Base-by-base conservation (phyloP, 2,888 invertebrate species). In the Athetis lepigone region DNA sequence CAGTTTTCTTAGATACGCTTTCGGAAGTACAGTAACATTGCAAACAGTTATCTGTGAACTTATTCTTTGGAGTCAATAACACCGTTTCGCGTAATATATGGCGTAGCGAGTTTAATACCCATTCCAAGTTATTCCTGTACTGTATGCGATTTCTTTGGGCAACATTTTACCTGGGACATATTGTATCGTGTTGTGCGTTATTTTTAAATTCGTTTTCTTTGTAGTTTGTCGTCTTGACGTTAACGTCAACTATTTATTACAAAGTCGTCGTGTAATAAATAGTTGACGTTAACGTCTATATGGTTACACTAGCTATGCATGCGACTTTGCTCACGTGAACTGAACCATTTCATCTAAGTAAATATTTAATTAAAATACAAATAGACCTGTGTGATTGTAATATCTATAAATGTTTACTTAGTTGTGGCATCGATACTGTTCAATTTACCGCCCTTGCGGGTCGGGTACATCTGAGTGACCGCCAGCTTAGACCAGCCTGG, bases 21-120 rank as follows among this genome's bases (percentile, higher is more conserved):
- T 75, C 63, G 71, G 69, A 82, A 81, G 77, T 84, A 78, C 82
- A 82, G 80, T 80, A 72, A 81, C 81, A 86, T 80, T 75, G 73
- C 70, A 74, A 79, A 86, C 85, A 88, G 90, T 91, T 90, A 87
- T 88, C 85, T 83, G 64, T 70, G 79, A 91, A 91, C 85, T 91
- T 90, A 84, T 87, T 82, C 87, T 81, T 84, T 78, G 82, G 84
- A 93, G 92, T 93, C 94, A 92, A 94, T 92, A 92, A 88, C 93
- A 92, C 90, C 89, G 90, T 92, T 91, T 80, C 86, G 88, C 87
- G 86, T 85, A 83, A 79, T 83, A 79, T 84, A 81, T 82, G 81
- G 67, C 74, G 64, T 73, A 64, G 73, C 49, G 62, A 80, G 58
- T 77, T 77, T 79, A 73, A 81, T 81, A 77, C 68, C 66, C 56